Conservation (phyloP, 2,888 invertebrate genomes). For the Ennomos fuscantarius region DNA sequence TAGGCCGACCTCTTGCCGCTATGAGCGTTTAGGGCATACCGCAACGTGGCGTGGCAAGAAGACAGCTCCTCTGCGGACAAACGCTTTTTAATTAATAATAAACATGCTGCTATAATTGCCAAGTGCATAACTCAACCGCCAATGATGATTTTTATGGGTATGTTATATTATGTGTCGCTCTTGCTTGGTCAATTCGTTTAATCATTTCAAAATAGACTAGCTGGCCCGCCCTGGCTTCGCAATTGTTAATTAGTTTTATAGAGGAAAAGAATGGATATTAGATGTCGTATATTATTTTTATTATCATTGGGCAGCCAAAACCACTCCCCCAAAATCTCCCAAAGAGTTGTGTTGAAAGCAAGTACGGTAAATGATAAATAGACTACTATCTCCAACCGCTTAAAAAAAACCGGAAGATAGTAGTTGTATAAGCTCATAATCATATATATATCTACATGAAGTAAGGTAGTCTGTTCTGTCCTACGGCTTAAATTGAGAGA, state of each 20-base stretch:
- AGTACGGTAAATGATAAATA: background rate
- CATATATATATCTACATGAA: constrained; percentile 12
- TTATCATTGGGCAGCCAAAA: too few species aligned
- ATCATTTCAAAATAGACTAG: too few species aligned
- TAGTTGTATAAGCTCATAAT: constrained; percentile 23
- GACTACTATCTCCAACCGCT: constrained; percentile 9
- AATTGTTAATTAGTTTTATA: too few species aligned
- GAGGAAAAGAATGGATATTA: too few species aligned
- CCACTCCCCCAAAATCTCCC: too few species aligned
- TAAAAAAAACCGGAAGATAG: constrained; percentile 22
- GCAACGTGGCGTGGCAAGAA: constrained; percentile 77
- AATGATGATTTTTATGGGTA: too few species aligned
- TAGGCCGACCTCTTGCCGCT: constrained; percentile 82
- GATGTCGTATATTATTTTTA: too few species aligned
- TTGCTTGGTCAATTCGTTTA: too few species aligned
- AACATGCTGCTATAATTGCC: background rate
- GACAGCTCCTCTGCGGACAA: constrained; percentile 69
- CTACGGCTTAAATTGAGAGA: constrained; percentile 12
- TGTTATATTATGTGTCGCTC: too few species aligned
- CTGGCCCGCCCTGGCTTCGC: too few species aligned
- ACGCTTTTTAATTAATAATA: background rate
- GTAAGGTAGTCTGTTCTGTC: constrained; percentile 3
- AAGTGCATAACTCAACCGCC: too few species aligned
- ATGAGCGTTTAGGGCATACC: constrained; percentile 70
- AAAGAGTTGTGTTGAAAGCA: too few species aligned